Conservation (phyloP, 2,113 vertebrate species). For the Halcyon senegalensis region DNA sequence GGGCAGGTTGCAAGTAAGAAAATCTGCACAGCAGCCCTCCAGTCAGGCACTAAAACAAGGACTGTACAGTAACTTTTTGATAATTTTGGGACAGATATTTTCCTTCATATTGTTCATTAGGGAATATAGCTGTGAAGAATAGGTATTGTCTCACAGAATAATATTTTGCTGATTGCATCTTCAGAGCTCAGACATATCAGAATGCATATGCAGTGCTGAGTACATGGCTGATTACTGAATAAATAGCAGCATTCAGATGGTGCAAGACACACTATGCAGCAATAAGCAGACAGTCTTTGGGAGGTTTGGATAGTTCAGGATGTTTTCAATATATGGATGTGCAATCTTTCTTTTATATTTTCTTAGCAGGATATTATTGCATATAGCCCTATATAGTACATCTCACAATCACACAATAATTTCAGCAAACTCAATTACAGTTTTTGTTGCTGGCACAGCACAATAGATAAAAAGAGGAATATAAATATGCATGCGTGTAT, state of each 20-base stretch:
- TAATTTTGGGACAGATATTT: not conserved
- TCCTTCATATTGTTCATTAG: not conserved
- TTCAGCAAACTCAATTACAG: not conserved
- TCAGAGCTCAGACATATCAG: not conserved
- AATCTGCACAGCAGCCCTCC: not conserved
- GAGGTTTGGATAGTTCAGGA: not conserved
- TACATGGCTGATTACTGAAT: not conserved
- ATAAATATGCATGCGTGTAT: not conserved
- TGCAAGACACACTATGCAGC: not conserved
- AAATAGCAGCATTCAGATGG: constrained; percentile 4
- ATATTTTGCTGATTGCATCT: constrained; percentile 25
- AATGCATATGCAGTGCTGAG: not conserved
- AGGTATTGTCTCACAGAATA: not conserved
- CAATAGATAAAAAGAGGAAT: not conserved
- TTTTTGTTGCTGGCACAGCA: not conserved
- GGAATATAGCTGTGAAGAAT: constrained; percentile 19
- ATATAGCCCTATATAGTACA: not conserved
- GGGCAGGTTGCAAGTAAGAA: not conserved
- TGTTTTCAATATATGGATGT: not conserved
- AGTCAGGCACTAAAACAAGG: not conserved
- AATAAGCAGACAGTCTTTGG: not conserved
- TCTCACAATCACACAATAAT: not conserved
- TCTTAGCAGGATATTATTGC: constrained; percentile 16
- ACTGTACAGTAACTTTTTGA: not conserved
- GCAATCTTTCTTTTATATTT: not conserved